These are phyloP conservation scores for Eretmochelys imbricata DNA, from an alignment of 2,113 vertebrate species.

Conservation along the genomic window DNA sequence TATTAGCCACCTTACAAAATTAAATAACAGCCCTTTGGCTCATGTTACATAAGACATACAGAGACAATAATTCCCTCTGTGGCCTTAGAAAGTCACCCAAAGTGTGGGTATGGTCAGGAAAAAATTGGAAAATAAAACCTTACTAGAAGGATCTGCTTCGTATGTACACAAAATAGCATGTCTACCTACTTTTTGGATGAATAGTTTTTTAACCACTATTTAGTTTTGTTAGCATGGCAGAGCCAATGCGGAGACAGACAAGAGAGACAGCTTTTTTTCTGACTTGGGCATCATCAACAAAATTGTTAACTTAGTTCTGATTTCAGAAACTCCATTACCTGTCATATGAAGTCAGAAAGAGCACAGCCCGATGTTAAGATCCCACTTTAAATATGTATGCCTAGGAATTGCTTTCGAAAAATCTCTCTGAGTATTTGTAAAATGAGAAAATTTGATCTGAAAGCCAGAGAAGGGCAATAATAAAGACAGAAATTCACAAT, in stretches of 20 bases:
- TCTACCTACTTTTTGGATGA: neutral
- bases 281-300: neutral
- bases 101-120: neutral
- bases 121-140: neutral
- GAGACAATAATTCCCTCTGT: neutral
- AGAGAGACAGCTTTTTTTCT: neutral
- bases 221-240: neutral
- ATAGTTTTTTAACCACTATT: neutral
- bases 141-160: neutral
- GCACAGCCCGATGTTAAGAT: neutral
- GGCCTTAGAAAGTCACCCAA: neutral
- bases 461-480: neutral
- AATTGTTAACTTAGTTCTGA: neutral
- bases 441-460: neutral
- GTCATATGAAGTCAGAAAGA: neutral
- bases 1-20: neutral
- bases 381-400: neutral
- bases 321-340: constrained; percentile 4
- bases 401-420: neutral
- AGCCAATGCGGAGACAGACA: neutral
- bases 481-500: neutral
- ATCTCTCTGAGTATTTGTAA: neutral
- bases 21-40: neutral
- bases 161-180: fast-evolving
- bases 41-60: neutral